phyloP scores from a whole-genome alignment of 2,113 vertebrate genomes.

The Heloderma charlesbogerti region DNA sequence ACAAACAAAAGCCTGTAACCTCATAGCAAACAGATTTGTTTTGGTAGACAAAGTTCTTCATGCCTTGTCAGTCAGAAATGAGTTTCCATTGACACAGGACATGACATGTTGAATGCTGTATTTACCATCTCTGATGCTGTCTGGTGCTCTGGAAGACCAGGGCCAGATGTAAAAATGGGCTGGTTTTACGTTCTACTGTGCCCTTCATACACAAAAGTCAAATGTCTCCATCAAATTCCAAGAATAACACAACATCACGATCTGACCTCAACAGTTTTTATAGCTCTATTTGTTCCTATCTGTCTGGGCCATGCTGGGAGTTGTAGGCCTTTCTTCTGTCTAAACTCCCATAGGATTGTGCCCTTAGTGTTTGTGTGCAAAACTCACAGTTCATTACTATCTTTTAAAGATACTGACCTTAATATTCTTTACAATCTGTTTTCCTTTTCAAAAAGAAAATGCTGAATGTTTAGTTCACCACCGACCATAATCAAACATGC shows the following conservation, averaged over 20 bases:
- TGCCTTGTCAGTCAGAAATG: conserved; percentile 52
- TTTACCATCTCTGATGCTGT: conserved; percentile 61
- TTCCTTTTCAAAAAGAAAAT: not conserved
- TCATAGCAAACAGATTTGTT: conserved; percentile 58
- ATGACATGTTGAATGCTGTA: conserved; percentile 59
- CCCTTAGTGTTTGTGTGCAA: too few species aligned
- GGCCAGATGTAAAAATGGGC: conserved; percentile 19
- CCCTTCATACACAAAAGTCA: not conserved
- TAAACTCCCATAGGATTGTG: too few species aligned
- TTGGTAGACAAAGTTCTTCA: conserved; percentile 48
- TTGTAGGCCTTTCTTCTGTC: too few species aligned
- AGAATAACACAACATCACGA: not conserved
- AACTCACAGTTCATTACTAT: too few species aligned
- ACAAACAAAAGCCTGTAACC: conserved; percentile 44
- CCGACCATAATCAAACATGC: not conserved
- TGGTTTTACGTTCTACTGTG: conserved; percentile 13
- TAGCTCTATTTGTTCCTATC: too few species aligned
- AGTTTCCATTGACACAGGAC: conserved; percentile 63
- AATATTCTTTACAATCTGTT: not conserved
- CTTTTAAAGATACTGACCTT: not conserved
- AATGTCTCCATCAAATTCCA: not conserved
- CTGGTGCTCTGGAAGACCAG: conserved; percentile 23
- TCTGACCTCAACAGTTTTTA: not conserved
- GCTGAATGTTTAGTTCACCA: not conserved
- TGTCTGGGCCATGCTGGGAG: too few species aligned